A percentile compares a stretch with the other conserved stretches of the same genome.
phyloP scores from a whole-genome alignment of 2,113 vertebrate species.

The Falcunculus frontatus region DNA sequence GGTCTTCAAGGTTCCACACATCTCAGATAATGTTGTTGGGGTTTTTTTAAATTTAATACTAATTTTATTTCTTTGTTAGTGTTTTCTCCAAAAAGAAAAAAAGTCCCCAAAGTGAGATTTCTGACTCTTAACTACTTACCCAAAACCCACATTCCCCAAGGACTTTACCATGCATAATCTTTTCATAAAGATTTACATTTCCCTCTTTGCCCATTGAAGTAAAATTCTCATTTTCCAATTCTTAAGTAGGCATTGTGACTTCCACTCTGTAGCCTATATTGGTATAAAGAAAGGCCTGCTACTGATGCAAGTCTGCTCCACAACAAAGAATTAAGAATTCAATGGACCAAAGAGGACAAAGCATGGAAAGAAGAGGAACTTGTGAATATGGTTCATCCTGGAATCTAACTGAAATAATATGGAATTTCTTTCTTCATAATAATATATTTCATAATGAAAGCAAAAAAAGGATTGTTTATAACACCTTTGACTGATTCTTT shows the following conservation, averaged over 20 bases:
- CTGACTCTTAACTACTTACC: background rate
- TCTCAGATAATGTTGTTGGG: background rate
- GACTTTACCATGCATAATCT: background rate
- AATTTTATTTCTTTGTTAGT: background rate
- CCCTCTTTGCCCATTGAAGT: background rate
- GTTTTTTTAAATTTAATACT: background rate
- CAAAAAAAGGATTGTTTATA: background rate
- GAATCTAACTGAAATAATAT: background rate
- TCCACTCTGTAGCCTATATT: background rate
- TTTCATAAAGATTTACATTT: background rate
- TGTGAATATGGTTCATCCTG: background rate
- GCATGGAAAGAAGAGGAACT: background rate
- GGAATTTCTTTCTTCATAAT: background rate
- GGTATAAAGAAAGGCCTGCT: background rate
- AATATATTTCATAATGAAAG: background rate
- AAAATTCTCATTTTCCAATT: background rate
- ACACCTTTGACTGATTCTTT: background rate
- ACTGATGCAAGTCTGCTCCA: background rate
- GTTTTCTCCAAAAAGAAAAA: background rate
- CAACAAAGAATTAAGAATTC: background rate
- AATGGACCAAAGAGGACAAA: background rate
- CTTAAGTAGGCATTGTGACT: background rate
- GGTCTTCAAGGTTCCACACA: background rate
- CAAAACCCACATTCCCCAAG: background rate
- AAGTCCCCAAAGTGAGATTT: background rate